Conservation (phyloP, 2,888 invertebrate genomes). For the Melolontha melolontha region DNA sequence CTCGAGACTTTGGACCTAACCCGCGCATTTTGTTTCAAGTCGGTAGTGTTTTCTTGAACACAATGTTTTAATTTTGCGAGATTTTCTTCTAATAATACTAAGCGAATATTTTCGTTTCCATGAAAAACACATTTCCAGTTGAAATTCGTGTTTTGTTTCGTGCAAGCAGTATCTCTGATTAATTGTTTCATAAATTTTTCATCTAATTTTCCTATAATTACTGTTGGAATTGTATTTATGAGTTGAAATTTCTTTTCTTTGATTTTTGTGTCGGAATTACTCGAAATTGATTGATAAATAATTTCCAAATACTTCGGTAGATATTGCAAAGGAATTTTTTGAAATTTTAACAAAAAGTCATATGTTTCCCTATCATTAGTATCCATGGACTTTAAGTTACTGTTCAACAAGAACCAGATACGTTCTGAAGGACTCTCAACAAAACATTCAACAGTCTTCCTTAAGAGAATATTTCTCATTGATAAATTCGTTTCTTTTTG, state of each 20-base stretch:
- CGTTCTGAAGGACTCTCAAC: no score
- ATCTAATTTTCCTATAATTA: no score
- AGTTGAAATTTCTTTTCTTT: not conserved
- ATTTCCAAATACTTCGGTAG: constrained; percentile 7
- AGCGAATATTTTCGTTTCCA: not conserved
- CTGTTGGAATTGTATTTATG: no score
- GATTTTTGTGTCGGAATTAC: not conserved
- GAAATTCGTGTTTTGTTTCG: not conserved
- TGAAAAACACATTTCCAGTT: constrained; percentile 25
- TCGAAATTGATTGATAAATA: constrained; percentile 1
- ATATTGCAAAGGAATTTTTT: constrained; percentile 8
- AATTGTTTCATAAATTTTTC: no score
- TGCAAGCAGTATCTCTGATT: not conserved
- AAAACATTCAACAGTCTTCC: no score
- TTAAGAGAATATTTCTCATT: no score
- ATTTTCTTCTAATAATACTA: no score
- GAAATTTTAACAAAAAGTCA: no score
- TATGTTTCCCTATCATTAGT: no score
- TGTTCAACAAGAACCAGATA: no score
- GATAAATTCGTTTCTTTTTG: no score
- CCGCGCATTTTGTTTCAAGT: not conserved
- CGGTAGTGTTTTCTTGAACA: constrained; percentile 3
- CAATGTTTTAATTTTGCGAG: not conserved
- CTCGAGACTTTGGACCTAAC: constrained; percentile 14
- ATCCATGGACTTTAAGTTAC: no score